Evolutionary conservation across 2,888 invertebrate species (phyloP), one percentile per base, ranked within the genome.

Genomic region (Ophion obscuratus): DNA sequence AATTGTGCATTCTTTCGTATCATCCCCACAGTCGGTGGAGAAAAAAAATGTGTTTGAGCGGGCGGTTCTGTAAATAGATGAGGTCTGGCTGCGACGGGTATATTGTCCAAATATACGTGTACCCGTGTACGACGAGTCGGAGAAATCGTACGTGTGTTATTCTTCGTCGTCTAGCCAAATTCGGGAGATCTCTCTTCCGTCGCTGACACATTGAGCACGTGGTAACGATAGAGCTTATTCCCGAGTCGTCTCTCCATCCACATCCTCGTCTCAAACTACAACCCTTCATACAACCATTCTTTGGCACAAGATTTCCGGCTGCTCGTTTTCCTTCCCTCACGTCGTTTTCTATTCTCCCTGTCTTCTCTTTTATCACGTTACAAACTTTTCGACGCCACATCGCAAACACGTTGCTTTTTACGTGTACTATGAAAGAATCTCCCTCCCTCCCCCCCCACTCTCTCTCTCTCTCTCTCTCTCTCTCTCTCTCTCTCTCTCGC

Each of bases 111-210:
- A 53, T 53, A 53, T 2, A 53, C 53, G 53, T 17, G 17, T 53
- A 53, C 11, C 11, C 53, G 53, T 53, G 4, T 53, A 53, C 53
- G 53, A 53, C 53, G 14, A 14, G 53, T 17, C 4, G 53, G 4
- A 14, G 3, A 11, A 57, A 73, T 73, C 36, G 61, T 61, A 31
- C n/a, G 0, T 73, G 59, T 61, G 36, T n/a, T 76, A 53, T 27
- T 76, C 76, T 71, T 67, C 73, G 73, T 67, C 78, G 40, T 70
- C 36, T 70, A 70, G 75, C 44, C 53, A 82, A 81, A 82, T 70
- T 85, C 74, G 74, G 78, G 74, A 81, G 61, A 20, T 74, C 31
- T 31, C 71, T 66, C 59, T 53, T 53, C 17, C 53, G 31, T 73
- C 36, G 14, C 20, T 31, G 20, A n/a, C 59, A n/a, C 59, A 11